A percentile compares a stretch with the other conserved stretches of the same genome.
Evolutionary conservation across 2,888 invertebrate genomes (phyloP).

Genomic region (Clunio marinus): DNA sequence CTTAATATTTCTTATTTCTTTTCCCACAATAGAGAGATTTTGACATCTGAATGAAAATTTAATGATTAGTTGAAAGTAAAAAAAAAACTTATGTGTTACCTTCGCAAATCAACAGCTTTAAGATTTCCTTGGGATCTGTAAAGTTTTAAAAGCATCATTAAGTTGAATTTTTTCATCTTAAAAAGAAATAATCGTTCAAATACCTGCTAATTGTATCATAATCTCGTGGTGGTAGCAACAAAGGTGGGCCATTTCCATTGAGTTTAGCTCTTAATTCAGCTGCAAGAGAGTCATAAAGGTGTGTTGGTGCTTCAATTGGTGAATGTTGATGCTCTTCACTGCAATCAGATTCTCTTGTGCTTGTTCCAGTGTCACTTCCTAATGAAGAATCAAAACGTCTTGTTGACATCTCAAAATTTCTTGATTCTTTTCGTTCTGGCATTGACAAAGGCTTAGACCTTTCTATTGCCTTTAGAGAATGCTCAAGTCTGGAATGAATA

Average conservation of each 20-base stretch:
- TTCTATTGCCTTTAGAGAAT: background rate
- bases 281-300: slow-evolving; percentile 84
- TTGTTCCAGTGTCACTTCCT: slow-evolving; percentile 67
- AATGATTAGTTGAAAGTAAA: background rate
- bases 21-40: slow-evolving; percentile 49
- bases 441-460: slow-evolving; percentile 18
- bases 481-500: background rate
- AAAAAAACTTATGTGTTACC: slow-evolving; percentile 40
- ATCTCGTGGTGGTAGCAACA: slow-evolving; percentile 86
- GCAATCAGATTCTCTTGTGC: slow-evolving; percentile 67
- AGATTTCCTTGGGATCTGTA: slow-evolving; percentile 66
- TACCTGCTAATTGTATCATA: slow-evolving; percentile 92
- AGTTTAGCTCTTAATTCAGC: slow-evolving; percentile 82
- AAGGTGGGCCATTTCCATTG: slow-evolving; percentile 61
- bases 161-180: too few species aligned
- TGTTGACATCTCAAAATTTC: slow-evolving; percentile 47
- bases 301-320: slow-evolving; percentile 54
- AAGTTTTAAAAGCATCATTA: too few species aligned
- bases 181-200: too few species aligned
- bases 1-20: slow-evolving; percentile 49
- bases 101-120: slow-evolving; percentile 64
- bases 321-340: slow-evolving; percentile 62
- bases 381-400: slow-evolving; percentile 66
- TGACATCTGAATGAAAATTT: slow-evolving; percentile 44
- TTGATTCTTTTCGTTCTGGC: slow-evolving; percentile 33